Conservation (phyloP, 2,888 invertebrate genomes). For the Perdita meconis region DNA sequence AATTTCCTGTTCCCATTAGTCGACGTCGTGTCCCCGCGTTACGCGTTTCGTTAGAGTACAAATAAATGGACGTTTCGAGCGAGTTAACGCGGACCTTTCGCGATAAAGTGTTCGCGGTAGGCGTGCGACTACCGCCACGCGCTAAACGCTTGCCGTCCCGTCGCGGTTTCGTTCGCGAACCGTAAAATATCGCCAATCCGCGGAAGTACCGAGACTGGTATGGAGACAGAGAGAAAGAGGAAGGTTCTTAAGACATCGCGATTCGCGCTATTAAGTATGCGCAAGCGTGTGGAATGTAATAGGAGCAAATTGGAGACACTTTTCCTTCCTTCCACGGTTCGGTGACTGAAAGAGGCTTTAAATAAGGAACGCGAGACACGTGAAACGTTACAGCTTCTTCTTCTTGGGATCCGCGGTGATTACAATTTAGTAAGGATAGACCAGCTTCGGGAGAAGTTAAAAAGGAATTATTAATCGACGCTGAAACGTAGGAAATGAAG, state of each 20-base stretch:
- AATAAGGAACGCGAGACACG: conserved; percentile 23
- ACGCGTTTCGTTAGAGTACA: conserved; percentile 19
- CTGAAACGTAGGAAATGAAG: conserved; percentile 40
- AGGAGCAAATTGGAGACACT: conserved; percentile 43
- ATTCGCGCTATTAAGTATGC: conserved; percentile 1
- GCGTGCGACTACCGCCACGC: conserved; percentile 2
- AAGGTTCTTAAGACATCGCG: neutral
- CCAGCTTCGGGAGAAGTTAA: conserved; percentile 2
- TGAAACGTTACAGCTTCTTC: conserved; percentile 7
- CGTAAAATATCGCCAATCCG: conserved; percentile 8
- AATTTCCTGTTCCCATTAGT: conserved; percentile 50
- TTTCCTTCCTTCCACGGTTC: neutral
- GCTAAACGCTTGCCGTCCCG: conserved; percentile 1
- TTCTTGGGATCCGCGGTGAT: conserved; percentile 31
- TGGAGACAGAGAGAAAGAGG: conserved; percentile 1
- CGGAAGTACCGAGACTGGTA: neutral
- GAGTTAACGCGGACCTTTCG: conserved; percentile 17
- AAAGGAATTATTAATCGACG: conserved; percentile 30
- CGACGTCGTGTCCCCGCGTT: conserved; percentile 25
- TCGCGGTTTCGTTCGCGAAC: conserved; percentile 9
- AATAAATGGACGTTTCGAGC: conserved; percentile 27
- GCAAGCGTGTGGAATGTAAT: conserved; percentile 28
- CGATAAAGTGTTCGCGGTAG: conserved; percentile 5
- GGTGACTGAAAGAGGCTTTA: conserved; percentile 7
- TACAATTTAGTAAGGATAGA: conserved; percentile 32